phyloP scores from a whole-genome alignment of 2,113 vertebrate genomes.

The Lepisosteus oculatus region DNA sequence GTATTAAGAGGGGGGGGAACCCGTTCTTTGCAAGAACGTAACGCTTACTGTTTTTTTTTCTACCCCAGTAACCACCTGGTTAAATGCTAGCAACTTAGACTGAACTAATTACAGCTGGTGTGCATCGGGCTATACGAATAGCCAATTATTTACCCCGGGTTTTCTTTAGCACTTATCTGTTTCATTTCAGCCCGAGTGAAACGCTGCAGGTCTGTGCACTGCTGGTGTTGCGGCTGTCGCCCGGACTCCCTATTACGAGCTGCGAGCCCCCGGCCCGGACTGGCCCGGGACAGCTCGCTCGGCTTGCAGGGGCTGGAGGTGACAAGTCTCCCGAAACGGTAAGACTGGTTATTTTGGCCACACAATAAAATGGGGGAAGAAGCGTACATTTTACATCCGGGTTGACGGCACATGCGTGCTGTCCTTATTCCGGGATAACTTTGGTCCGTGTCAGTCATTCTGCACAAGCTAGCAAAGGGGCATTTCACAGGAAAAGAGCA shows the following conservation, averaged over 20 bases:
- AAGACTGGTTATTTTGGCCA: not conserved
- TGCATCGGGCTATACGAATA: too few relatives aligned
- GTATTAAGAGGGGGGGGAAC: too few relatives aligned
- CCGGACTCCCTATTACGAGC: not conserved
- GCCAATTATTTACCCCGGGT: too few relatives aligned
- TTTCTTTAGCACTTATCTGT: not conserved
- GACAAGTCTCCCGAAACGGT: not conserved
- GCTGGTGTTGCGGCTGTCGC: not conserved
- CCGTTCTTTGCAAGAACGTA: too few relatives aligned
- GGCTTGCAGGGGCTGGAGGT: not conserved
- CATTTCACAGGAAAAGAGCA: constrained; percentile 26
- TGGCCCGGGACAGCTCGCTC: constrained; percentile 32
- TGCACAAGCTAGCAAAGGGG: constrained; percentile 22
- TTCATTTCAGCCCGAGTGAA: not conserved
- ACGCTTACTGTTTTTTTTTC: too few relatives aligned
- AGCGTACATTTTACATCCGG: constrained; percentile 70
- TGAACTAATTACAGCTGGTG: too few relatives aligned
- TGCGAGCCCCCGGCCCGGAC: constrained; percentile 22
- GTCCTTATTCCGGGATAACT: constrained; percentile 84
- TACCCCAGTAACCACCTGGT: too few relatives aligned
- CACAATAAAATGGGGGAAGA: constrained; percentile 24
- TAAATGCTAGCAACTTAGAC: too few relatives aligned
- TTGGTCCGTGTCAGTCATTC: constrained; percentile 70
- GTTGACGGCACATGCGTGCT: constrained; percentile 84
- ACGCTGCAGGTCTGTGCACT: not conserved